Evolutionary conservation across 1,140 invertebrate species (phyloP), one percentile per base, ranked within the genome.

Genomic region (Manduca sexta): DNA sequence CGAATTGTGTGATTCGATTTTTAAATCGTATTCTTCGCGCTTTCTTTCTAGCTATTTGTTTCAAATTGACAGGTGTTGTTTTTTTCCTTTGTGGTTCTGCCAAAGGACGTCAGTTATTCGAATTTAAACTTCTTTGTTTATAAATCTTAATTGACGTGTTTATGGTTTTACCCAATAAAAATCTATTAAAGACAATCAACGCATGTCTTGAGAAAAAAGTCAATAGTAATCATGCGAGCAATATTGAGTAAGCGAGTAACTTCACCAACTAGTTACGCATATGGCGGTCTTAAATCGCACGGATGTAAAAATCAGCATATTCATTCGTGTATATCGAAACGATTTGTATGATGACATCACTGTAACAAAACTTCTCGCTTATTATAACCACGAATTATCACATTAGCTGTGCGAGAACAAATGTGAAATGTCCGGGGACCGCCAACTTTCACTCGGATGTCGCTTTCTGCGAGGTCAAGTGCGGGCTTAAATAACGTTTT

Each of bases 391-490:
- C 64, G 56, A 70, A 69, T 73, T 69, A 76, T 64, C 62, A 69
- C 61, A 68, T 70, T 65, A 64, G 38, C 42, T 60, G 68, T 75
- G 71, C 71, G 69, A 76, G 49, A 30, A 56, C 33, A 56, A 64
- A 69, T 66, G 64, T 70, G 71, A 71, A 70, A 63, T 69, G 57
- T 62, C 49, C 52, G 30, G 44, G 51, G 48, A 34, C 18, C 33
- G 50, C 52, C 31, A 29, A 74, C 74, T 78, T 75, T 78, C 72
- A 69, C 74, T 64, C 21, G 49, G 21, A 56, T 54, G 53, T 67
- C 61, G 43, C 64, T 74, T 68, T 72, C 69, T 66, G 56, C 49
- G 55, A 42, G 60, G 52, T 63, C 60, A 58, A 16, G 45, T 40
- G 45, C 41, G 39, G 35, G 39, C 34, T 40, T 54, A 45, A 57